Evolutionary conservation across 2,888 invertebrate species (phyloP).

Genomic region (Eupithecia pulchellata): DNA sequence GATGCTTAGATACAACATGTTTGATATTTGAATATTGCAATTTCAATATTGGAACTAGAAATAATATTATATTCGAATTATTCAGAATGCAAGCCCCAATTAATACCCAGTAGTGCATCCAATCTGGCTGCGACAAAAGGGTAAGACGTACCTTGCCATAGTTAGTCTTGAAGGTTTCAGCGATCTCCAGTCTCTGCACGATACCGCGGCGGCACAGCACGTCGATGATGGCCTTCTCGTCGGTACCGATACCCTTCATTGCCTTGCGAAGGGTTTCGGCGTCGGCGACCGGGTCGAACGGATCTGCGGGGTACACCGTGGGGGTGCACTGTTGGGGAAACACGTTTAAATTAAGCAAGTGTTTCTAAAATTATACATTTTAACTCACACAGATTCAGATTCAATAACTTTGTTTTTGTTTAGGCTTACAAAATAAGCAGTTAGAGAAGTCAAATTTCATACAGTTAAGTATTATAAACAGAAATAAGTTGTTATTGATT

Average conservation of each 20-base stretch:
- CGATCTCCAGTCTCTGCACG: conserved; percentile 95
- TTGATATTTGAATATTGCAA: no score
- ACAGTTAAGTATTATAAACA: no score
- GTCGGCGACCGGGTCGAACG: conserved; percentile 94
- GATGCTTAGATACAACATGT: no score
- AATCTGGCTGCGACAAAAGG: not conserved
- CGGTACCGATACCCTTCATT: conserved; percentile 97
- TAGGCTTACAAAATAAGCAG: no score
- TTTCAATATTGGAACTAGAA: no score
- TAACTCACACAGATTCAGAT: no score
- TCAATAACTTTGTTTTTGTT: no score
- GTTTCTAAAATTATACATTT: no score
- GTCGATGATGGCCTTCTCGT: conserved; percentile 96
- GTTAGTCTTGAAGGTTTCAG: conserved; percentile 95
- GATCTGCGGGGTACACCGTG: conserved; percentile 94
- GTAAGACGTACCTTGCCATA: conserved; percentile 92
- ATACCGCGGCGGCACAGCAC: conserved; percentile 95
- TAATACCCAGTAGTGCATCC: not conserved
- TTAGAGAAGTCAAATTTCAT: no score
- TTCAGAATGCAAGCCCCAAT: no score
- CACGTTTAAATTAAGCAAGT: not conserved
- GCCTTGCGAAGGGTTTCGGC: conserved; percentile 94
- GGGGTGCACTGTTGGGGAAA: conserved; percentile 89
- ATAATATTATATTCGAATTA: no score
- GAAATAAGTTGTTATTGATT: no score